These are phyloP conservation scores for Cylas formicarius DNA, from an alignment of 1,140 invertebrate species.

Conservation along the genomic window DNA sequence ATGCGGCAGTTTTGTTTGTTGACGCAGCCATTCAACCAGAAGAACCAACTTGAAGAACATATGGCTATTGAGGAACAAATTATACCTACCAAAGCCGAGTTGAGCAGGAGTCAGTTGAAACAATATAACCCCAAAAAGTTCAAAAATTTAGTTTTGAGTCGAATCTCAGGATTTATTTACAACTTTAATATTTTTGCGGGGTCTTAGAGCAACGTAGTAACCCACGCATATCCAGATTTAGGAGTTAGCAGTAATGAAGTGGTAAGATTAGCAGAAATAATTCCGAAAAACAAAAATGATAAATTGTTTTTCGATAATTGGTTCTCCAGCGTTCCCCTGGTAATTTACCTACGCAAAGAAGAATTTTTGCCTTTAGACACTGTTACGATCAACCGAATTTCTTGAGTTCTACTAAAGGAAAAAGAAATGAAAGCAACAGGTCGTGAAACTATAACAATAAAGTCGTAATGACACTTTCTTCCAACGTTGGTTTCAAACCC, in stretches of 20 bases:
- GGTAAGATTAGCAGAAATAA: conserved; percentile 31
- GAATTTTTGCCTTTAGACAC: conserved; percentile 41
- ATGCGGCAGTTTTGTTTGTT: too few relatives aligned
- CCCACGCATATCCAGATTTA: conserved; percentile 33
- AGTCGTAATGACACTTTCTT: conserved; percentile 33
- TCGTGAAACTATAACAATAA: conserved; percentile 21
- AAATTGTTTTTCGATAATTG: conserved; percentile 40
- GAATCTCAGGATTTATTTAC: conserved; percentile 37
- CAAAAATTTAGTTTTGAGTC: conserved; percentile 40
- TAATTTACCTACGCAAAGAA: conserved; percentile 33
- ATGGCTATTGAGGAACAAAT: conserved; percentile 39
- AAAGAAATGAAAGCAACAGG: conserved; percentile 37
- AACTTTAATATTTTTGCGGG: conserved; percentile 41
- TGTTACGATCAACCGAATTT: conserved; percentile 37
- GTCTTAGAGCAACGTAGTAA: conserved; percentile 19
- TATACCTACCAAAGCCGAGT: conserved; percentile 39
- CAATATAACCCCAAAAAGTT: conserved; percentile 43
- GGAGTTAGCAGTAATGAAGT: conserved; percentile 37
- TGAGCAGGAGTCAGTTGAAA: conserved; percentile 35
- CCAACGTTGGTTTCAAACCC: conserved; percentile 37
- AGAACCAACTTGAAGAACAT: conserved; percentile 28
- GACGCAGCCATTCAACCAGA: too few relatives aligned
- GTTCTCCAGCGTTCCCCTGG: conserved; percentile 35
- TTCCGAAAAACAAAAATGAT: conserved; percentile 33
- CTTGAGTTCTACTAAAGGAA: conserved; percentile 33